Base-by-base conservation (phyloP, 2,888 invertebrate species). In the Tenthredo mesomela region DNA sequence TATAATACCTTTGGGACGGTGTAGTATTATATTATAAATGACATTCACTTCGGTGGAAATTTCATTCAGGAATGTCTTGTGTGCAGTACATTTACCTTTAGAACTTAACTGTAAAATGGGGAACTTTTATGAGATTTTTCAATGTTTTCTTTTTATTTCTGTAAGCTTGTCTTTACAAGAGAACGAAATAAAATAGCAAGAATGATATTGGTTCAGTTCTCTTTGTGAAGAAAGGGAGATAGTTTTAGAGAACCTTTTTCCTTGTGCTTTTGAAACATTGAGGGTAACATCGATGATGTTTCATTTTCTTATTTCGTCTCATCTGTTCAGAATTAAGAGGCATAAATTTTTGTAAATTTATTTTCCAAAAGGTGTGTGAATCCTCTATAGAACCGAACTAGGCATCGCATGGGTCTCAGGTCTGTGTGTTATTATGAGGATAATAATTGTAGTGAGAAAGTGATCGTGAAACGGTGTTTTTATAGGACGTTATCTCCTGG, bases 401-500 rank as follows among this genome's bases (percentile, higher is more conserved):
- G 67, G 6, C 67, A 67, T 77, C 12, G 6, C 33, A 33, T 77
- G 5, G 33, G 25, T 50, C 50, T 47, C 29, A 5, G 33, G 25
- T 50, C 50, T 47, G 29, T n/a, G 18, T 29, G 54, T 67, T 77
- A 77, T 77, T 50, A 50, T 33, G 29, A 77, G 7, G 50, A 47
- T 77, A 50, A 50, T 77, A 77, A 77, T 61, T 58, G 78, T 21
- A 40, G 58, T 21, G 61, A 40, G 61, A 80, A 80, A 21, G 67
- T 65, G 25, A 29, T 67, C 47, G 65, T 82, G 37, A 40, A 65
- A 80, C 15, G 37, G 43, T 82, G 65, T 82, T 67, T 70, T 82
- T 82, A 82, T 58, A 50, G 67, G 29, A 47, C 82, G 70, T 82
- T 67, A 67, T 82, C 67, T 47, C 67, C 58, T 6, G 47, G 47